Evolutionary conservation across 2,113 vertebrate species (phyloP).

Genomic region (Rana temporaria): DNA sequence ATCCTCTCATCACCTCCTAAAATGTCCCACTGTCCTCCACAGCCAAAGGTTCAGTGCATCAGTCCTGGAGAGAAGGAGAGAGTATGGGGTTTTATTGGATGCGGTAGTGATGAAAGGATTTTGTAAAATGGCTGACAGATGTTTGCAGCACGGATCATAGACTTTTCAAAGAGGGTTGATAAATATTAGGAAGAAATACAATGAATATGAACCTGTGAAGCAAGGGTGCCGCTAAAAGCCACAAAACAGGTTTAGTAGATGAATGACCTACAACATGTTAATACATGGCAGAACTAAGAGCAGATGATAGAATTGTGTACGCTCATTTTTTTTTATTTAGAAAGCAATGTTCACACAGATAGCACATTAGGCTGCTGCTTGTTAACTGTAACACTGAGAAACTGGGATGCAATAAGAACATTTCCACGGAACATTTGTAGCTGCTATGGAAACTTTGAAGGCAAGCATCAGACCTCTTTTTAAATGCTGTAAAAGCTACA

Average conservation of each 20-base stretch:
- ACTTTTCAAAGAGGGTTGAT: constrained; percentile 24
- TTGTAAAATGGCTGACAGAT: constrained; percentile 18
- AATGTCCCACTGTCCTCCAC: constrained; percentile 17
- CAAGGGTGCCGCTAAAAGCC: background rate
- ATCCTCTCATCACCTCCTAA: constrained; percentile 37
- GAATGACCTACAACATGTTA: background rate
- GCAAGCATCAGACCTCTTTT: background rate
- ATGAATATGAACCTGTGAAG: background rate
- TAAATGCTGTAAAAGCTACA: constrained; percentile 3
- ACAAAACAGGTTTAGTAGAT: background rate
- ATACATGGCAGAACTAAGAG: background rate
- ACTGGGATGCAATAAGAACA: constrained; percentile 28
- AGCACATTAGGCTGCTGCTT: background rate
- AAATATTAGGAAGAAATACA: background rate
- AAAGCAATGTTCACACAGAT: background rate
- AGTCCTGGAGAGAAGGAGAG: constrained; percentile 5
- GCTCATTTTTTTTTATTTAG: background rate
- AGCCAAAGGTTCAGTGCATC: background rate
- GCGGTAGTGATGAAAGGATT: constrained; percentile 23
- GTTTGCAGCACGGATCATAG: constrained; percentile 28
- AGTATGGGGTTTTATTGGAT: constrained; percentile 5
- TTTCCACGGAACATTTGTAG: constrained; percentile 15
- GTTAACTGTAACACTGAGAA: constrained; percentile 7
- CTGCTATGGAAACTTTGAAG: constrained; percentile 33
- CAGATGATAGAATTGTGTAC: background rate